A percentile compares a stretch with the other conserved stretches of the same genome.
These are phyloP conservation scores for Catostomus latipinnis DNA, from an alignment of 2,797 vertebrate genomes.

Conservation along the genomic window DNA sequence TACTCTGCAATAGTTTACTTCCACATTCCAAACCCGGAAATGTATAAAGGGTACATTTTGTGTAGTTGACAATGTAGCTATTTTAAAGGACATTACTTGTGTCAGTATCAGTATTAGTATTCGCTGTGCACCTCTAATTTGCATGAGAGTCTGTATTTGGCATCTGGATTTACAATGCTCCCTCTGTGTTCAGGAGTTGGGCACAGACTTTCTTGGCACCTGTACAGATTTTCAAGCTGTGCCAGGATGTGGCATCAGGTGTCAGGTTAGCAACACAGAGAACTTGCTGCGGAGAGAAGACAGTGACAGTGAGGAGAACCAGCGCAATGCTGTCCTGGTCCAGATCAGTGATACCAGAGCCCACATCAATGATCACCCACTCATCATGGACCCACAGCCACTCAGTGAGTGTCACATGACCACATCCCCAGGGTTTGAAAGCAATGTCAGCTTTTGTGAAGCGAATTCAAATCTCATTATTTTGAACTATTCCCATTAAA, in stretches of 20 bases:
- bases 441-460: too few species aligned
- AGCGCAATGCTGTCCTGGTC: conserved; percentile 84
- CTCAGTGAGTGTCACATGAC: conserved; percentile 77
- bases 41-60: background rate
- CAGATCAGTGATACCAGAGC: conserved; percentile 79
- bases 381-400: conserved; percentile 87
- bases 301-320: conserved; percentile 84
- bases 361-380: conserved; percentile 73
- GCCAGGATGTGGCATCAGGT: conserved; percentile 93
- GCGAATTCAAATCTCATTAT: too few species aligned
- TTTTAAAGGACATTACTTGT: background rate
- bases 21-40: too few species aligned
- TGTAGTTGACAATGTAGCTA: background rate
- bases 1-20: too few species aligned
- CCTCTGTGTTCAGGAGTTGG: conserved; percentile 81
- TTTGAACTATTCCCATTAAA: too few species aligned
- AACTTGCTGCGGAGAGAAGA: conserved; percentile 78
- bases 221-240: conserved; percentile 95
- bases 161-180: conserved; percentile 1
- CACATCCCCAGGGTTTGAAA: background rate
- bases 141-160: background rate
- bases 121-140: background rate
- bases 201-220: conserved; percentile 86
- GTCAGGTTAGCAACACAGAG: conserved; percentile 92
- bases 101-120: background rate